phyloP scores from a whole-genome alignment of 2,113 vertebrate species.

The Oenanthe melanoleuca region DNA sequence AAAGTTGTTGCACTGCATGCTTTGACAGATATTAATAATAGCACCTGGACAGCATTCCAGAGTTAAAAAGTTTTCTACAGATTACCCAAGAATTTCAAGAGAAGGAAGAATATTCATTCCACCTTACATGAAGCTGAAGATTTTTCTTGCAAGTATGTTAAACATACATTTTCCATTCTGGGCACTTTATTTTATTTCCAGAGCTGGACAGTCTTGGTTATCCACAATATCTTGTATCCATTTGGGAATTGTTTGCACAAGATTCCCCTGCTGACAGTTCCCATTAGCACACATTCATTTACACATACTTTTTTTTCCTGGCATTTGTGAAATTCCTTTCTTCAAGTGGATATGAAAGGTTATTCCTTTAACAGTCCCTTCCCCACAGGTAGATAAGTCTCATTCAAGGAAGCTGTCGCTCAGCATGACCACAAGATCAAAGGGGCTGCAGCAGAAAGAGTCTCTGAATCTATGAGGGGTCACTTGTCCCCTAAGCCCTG shows the following conservation, averaged over 20 bases:
- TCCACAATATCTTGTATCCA: constrained; percentile 7
- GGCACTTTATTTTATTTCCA: not conserved
- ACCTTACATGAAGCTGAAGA: not conserved
- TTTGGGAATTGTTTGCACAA: constrained; percentile 22
- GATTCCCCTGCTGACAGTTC: constrained; percentile 51
- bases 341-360: constrained; percentile 50
- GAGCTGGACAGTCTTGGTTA: not conserved
- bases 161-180: not conserved
- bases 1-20: not conserved
- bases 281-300: constrained; percentile 65
- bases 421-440: constrained; percentile 50
- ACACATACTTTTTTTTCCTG: not conserved
- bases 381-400: constrained; percentile 24
- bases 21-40: not conserved
- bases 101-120: not conserved
- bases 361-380: constrained; percentile 23
- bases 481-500: constrained; percentile 10
- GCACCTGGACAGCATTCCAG: not conserved
- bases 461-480: constrained; percentile 1
- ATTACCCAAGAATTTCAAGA: not conserved
- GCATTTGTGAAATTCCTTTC: constrained; percentile 65
- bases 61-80: not conserved
- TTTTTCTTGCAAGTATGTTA: not conserved
- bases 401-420: constrained; percentile 25
- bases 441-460: constrained; percentile 41